Base-by-base conservation (phyloP, 2,888 invertebrate species). In the Drosophila ustulata region DNA sequence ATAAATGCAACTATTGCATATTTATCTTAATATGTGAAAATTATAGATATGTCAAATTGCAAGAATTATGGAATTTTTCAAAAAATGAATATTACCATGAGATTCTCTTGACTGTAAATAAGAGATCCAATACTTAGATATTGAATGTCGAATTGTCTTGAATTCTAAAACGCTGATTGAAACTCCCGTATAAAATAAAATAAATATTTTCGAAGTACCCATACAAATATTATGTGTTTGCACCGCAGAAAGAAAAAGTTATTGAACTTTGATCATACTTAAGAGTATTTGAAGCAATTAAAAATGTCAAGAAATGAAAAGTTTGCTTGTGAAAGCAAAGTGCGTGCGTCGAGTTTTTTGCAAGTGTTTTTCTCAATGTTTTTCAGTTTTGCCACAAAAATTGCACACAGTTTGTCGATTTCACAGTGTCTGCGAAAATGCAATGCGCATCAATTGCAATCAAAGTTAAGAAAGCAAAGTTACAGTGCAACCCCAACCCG, bases 291-390 rank as follows among this genome's bases (percentile, higher is more conserved):
- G 7, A 43, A 25, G 34, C 18, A 1, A 18, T 18, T 18, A 58
- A 79, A 82, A 88, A 82, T 75, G 72, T 55, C 55, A 65, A 66
- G 65, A 72, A 71, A 63, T 75, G 49, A 39, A 46, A 64, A 30
- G 58, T 69, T 53, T 66, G 53, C 61, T 64, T 28, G 23, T 28
- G 18, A 30, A 67, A 74, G 63, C 56, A 67, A 75, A 74, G 89
- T 86, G 89, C 79, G 88, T 71, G 83, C 80, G 83, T 74, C 85
- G 85, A 87, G 85, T 85, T 88, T 87, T 85, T 88, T 85, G 52
- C 66, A 89, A 87, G 87, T 87, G 89, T 89, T 87, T 87, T 86
- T 89, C 89, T 72, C 67, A 81, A 85, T 78, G 80, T 87, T 87
- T 85, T 87, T 76, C 70, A 75, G 70, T 70, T 89, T 80, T 79